Percentiles rank a stretch among this genome's conserved stretches.
Conservation (phyloP, 2,797 vertebrate species). For the Pseudochirops corinnae region DNA sequence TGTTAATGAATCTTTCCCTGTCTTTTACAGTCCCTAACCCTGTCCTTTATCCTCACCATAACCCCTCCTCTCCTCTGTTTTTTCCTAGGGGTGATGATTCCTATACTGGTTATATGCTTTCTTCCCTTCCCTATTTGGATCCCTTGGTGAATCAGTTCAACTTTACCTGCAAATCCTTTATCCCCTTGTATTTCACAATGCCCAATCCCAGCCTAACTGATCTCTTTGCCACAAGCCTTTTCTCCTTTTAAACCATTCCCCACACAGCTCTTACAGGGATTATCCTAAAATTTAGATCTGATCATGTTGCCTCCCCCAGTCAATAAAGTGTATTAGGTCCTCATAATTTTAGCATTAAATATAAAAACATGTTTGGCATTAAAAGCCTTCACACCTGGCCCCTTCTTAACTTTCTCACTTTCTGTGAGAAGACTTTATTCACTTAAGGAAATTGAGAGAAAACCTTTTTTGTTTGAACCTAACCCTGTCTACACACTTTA, state of each 20-base stretch:
- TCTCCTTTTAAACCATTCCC: too few species aligned
- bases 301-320: too few species aligned
- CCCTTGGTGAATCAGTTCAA: not conserved
- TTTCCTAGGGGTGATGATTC: too few species aligned
- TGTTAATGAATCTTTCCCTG: not conserved
- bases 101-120: not conserved
- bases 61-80: not conserved
- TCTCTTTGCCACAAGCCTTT: not conserved
- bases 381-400: too few species aligned
- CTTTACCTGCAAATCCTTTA: not conserved
- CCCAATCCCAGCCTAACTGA: not conserved
- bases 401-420: too few species aligned
- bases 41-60: not conserved
- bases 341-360: too few species aligned
- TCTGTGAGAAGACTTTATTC: too few species aligned
- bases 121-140: not conserved
- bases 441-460: too few species aligned
- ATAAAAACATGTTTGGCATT: too few species aligned
- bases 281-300: not conserved
- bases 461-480: too few species aligned
- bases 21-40: not conserved
- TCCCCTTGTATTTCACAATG: not conserved
- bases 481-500: too few species aligned
- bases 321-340: too few species aligned
- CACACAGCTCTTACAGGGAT: not conserved